phyloP scores from a whole-genome alignment of 2,888 invertebrate genomes.

The Himalopsyche japonica region DNA sequence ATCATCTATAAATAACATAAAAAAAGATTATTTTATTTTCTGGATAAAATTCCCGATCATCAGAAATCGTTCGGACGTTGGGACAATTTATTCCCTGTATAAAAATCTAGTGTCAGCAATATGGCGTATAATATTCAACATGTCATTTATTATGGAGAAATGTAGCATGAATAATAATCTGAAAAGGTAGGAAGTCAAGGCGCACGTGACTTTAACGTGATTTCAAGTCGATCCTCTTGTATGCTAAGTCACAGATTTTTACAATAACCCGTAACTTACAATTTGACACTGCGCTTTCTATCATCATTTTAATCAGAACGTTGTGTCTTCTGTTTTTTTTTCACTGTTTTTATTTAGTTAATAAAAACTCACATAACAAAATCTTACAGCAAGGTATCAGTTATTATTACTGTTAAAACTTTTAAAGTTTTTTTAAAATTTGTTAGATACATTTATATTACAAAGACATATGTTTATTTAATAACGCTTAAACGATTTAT shows the following conservation, averaged over 20 bases:
- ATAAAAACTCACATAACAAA: too few relatives aligned
- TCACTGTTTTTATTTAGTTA: too few relatives aligned
- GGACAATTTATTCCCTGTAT: neutral
- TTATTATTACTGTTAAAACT: too few relatives aligned
- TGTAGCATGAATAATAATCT: neutral
- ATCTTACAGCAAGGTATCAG: too few relatives aligned
- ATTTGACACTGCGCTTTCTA: neutral
- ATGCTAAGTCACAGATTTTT: neutral
- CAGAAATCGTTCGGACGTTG: neutral
- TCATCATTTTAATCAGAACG: too few relatives aligned
- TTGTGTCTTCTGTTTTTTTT: too few relatives aligned
- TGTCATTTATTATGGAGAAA: slow-evolving; percentile 1
- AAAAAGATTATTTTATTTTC: too few relatives aligned
- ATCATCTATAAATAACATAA: too few relatives aligned
- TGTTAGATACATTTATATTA: too few relatives aligned
- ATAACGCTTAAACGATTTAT: too few relatives aligned
- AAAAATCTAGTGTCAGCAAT: neutral
- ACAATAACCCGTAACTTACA: neutral
- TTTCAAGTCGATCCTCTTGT: neutral
- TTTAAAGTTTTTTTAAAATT: too few relatives aligned
- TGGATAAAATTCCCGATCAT: neutral
- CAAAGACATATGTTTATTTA: too few relatives aligned
- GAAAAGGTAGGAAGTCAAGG: neutral
- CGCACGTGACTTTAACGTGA: neutral
- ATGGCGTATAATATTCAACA: neutral